These are phyloP conservation scores for Loripinus fragilis DNA, from an alignment of 2,888 invertebrate genomes.

Conservation along the genomic window DNA sequence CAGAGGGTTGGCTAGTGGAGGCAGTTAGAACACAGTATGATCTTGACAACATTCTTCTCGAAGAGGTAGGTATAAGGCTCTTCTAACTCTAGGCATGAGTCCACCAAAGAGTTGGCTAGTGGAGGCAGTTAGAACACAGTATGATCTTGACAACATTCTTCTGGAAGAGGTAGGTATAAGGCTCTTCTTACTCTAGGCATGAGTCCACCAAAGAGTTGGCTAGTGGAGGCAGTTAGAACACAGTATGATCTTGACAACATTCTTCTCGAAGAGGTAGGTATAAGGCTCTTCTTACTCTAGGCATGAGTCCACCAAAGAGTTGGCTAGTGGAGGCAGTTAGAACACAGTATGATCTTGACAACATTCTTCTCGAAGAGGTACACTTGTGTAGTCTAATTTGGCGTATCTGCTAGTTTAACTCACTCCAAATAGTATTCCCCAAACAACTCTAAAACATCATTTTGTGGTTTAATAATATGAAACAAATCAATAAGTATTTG, in stretches of 20 bases:
- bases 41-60: constrained; percentile 97
- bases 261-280: constrained; percentile 95
- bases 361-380: constrained; percentile 97
- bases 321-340: constrained; percentile 84
- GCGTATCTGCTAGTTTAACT: too few species aligned
- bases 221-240: constrained; percentile 86
- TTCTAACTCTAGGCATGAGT: too few species aligned
- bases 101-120: constrained; percentile 90
- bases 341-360: constrained; percentile 98
- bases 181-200: too few species aligned
- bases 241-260: constrained; percentile 99
- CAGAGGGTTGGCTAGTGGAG: constrained; percentile 88
- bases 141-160: constrained; percentile 98
- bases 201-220: too few species aligned
- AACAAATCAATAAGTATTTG: too few species aligned
- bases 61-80: too few species aligned
- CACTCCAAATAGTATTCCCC: too few species aligned
- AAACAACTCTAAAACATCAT: too few species aligned
- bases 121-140: constrained; percentile 88
- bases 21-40: constrained; percentile 92
- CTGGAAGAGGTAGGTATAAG: constrained; percentile 96
- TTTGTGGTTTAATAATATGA: too few species aligned
- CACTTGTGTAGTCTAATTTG: too few species aligned
- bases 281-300: constrained; percentile 96
- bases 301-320: constrained; percentile 94